Conservation (phyloP, 2,113 vertebrate species). For the Nestor notabilis region DNA sequence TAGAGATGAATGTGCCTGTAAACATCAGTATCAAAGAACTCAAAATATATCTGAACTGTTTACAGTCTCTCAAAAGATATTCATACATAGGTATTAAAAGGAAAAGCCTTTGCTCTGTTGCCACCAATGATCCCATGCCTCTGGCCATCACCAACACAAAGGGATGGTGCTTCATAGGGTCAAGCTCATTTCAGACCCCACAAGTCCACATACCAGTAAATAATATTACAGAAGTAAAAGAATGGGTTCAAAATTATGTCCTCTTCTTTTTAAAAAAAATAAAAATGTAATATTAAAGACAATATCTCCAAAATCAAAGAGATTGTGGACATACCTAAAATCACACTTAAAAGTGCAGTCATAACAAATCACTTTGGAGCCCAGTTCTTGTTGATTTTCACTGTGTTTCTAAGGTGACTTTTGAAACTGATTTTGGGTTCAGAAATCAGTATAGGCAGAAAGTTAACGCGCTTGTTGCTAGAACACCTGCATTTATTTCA, state of each 20-base stretch:
- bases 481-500: neutral
- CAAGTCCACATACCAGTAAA: accelerated
- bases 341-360: neutral
- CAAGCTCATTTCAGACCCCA: neutral
- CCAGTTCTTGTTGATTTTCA: neutral
- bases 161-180: accelerated
- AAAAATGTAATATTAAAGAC: neutral
- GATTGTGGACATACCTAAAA: neutral
- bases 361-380: neutral
- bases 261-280: neutral
- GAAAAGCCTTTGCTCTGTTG: neutral
- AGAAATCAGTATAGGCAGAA: neutral
- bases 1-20: neutral
- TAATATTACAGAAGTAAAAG: neutral
- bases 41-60: neutral
- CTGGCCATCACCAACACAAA: neutral
- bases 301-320: constrained; percentile 1
- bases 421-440: neutral
- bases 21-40: neutral
- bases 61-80: neutral
- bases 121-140: neutral
- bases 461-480: neutral
- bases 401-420: neutral
- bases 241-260: neutral
- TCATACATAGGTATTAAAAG: neutral